These are phyloP conservation scores for Anabas testudineus DNA, from an alignment of 2,797 vertebrate species.

Conservation along the genomic window DNA sequence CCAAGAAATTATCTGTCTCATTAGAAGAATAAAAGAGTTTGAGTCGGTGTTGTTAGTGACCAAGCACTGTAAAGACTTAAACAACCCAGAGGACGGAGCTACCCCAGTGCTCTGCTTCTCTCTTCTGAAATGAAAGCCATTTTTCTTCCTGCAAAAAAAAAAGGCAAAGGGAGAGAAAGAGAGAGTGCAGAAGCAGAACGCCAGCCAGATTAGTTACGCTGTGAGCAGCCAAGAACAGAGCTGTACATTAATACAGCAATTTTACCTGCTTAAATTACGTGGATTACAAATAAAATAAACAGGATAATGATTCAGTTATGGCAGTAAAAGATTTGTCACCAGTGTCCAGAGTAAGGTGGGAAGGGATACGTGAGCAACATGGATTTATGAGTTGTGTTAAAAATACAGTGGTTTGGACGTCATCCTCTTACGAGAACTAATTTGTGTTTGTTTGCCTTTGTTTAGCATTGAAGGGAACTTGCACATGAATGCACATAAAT, in stretches of 20 bases:
- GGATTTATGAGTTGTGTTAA: constrained; percentile 57
- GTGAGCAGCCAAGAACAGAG: constrained; percentile 58
- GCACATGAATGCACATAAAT: constrained; percentile 56
- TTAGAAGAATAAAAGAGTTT: constrained; percentile 62
- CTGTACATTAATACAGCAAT: constrained; percentile 54
- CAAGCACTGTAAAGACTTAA: constrained; percentile 31
- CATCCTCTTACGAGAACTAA: constrained; percentile 7
- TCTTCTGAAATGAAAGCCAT: constrained; percentile 48
- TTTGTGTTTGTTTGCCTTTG: constrained; percentile 61
- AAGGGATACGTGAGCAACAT: constrained; percentile 31
- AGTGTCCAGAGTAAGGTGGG: constrained; percentile 32
- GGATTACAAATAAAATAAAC: constrained; percentile 71
- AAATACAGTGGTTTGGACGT: constrained; percentile 45
- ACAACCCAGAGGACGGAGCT: constrained; percentile 19
- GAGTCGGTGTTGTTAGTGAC: constrained; percentile 47
- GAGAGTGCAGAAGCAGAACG: constrained; percentile 49
- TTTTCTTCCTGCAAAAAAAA: constrained; percentile 54
- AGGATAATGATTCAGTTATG: constrained; percentile 57
- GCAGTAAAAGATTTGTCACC: constrained; percentile 59
- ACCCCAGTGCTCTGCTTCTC: constrained; percentile 34
- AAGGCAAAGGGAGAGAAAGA: constrained; percentile 34
- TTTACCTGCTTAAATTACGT: constrained; percentile 60
- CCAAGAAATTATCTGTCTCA: constrained; percentile 72
- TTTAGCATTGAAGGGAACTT: constrained; percentile 45
- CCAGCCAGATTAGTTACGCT: constrained; percentile 58